Evolutionary conservation across 2,113 vertebrate species (phyloP).

Genomic region (Lepisosteus osseus): DNA sequence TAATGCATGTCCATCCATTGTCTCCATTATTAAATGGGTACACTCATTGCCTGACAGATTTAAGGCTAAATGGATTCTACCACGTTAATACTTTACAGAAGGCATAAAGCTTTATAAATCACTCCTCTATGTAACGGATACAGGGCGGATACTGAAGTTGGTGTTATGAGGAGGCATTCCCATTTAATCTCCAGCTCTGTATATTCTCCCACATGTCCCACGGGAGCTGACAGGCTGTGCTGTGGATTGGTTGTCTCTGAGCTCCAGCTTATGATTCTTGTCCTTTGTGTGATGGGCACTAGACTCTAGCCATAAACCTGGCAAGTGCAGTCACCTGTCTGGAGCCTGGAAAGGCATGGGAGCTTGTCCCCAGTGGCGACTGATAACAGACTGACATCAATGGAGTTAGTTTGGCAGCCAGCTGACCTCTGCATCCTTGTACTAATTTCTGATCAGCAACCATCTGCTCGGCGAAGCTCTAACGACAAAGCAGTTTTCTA

Average conservation of each 20-base stretch:
- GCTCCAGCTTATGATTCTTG: background rate
- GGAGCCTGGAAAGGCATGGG: slow-evolving; percentile 18
- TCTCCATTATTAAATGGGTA: too few relatives aligned
- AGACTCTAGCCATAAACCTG: background rate
- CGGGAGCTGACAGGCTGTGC: background rate
- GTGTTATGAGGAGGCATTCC: too few relatives aligned
- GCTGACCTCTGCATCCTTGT: slow-evolving; percentile 46
- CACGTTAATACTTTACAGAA: too few relatives aligned
- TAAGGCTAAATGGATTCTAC: too few relatives aligned
- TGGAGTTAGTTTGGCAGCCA: slow-evolving; percentile 41
- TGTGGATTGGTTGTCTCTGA: background rate
- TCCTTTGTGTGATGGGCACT: slow-evolving; percentile 3
- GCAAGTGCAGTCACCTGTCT: slow-evolving; percentile 38
- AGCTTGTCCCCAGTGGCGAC: slow-evolving; percentile 1
- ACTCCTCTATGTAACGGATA: too few relatives aligned
- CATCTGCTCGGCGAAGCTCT: slow-evolving; percentile 62
- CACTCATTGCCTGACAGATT: too few relatives aligned
- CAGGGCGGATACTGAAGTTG: too few relatives aligned
- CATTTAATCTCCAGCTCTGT: too few relatives aligned
- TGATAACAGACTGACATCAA: slow-evolving; percentile 17
- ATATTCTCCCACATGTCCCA: background rate
- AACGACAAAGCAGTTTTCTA: slow-evolving; percentile 42
- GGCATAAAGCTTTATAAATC: too few relatives aligned
- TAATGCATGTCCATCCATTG: too few relatives aligned
- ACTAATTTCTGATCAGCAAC: slow-evolving; percentile 69